Base-by-base conservation (phyloP, 2,888 invertebrate genomes). In the Pristionchus mayeri region DNA sequence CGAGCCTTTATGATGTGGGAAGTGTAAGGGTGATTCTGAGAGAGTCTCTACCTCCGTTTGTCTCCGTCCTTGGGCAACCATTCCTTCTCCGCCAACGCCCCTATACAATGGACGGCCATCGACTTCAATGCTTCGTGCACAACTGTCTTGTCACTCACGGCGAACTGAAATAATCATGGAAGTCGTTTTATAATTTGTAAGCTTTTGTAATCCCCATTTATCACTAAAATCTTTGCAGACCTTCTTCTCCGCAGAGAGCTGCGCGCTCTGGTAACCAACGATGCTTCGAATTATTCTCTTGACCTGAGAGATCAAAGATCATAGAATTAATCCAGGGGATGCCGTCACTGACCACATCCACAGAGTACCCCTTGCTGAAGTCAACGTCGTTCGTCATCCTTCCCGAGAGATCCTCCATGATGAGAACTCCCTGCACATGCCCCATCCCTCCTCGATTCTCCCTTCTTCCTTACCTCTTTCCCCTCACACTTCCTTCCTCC, bases 241-340 rank as follows among this genome's bases (percentile, higher is more conserved):
- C 57, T 54, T 37, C 54, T 80, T 80, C 27, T 57, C 40, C 27
- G 50, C 18, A 30, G 24, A 37, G 2, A 80, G 40, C 18, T 37
- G 57, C 7, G 80, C 80, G 27, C 37, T 54, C 80, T 80, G 80
- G 37, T 80, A 80, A 6, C 80, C 80, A 30, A 27, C 80, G 37
- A 80, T 80, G 4, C 27, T 27, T 18, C 57, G n/a, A 9, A 80
- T 7, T 4, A 80, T 57, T 24, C 54, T 21, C 54, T 57, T 54
- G 34, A 80, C 57, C 80, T 80, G 80, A 80, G 24, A 71, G 71
- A 71, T 71, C 71, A 71, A 40, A 71, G 40, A 71, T 71, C 71
- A 71, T n/a, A n/a, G n/a, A n/a, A n/a, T n/a, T n/a, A n/a, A n/a
- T n/a, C n/a, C n/a, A n/a, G n/a, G n/a, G n/a, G n/a, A n/a, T n/a